Percentiles rank a stretch among this genome's conserved stretches.
Evolutionary conservation across 2,113 vertebrate genomes (phyloP).

Genomic region (crab-eating macaque (Macaca fascicularis)): DNA sequence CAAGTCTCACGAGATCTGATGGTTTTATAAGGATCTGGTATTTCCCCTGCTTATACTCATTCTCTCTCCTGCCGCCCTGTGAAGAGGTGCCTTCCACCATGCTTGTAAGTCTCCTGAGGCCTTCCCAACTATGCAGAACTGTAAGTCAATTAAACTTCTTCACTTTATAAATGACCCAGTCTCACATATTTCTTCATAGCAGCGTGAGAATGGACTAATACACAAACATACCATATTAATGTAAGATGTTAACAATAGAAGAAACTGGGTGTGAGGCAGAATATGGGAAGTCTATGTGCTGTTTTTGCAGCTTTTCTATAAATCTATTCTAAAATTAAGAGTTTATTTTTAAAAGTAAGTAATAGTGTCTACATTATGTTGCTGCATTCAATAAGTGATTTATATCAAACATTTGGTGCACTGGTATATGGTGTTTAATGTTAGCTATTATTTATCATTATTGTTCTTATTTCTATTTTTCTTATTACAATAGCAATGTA

Average conservation of each 20-base stretch:
- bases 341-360: not conserved
- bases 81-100: too few relatives aligned
- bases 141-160: too few relatives aligned
- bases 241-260: not conserved
- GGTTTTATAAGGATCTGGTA: too few relatives aligned
- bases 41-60: too few relatives aligned
- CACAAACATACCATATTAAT: not conserved
- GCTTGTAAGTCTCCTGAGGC: too few relatives aligned
- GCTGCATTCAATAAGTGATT: not conserved
- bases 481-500: not conserved
- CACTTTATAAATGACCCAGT: too few relatives aligned
- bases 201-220: too few relatives aligned
- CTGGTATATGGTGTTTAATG: not conserved
- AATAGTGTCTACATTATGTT: not conserved
- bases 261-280: not conserved
- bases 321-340: not conserved
- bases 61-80: too few relatives aligned
- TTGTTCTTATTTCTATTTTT: constrained; percentile 1
- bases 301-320: not conserved
- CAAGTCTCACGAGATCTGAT: too few relatives aligned
- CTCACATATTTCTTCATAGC: too few relatives aligned
- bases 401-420: not conserved
- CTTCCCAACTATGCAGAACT: too few relatives aligned
- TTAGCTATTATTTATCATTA: not conserved
- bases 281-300: not conserved